Conservation (phyloP, 2,797 vertebrate species). For the Pelobates cultripes region DNA sequence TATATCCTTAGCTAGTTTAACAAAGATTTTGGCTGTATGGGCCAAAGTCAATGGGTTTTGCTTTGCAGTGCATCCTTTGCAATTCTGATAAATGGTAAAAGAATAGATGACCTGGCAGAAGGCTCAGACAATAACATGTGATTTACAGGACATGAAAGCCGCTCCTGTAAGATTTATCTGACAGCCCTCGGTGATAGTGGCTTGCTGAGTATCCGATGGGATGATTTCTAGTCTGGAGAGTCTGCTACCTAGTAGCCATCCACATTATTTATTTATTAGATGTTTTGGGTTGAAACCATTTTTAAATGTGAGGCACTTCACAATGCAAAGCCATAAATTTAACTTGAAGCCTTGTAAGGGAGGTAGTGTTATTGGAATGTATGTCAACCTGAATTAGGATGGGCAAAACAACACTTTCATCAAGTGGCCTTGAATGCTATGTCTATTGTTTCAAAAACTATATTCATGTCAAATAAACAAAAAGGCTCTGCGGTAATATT, state of each 20-base stretch:
- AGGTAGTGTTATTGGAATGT: conserved; percentile 83
- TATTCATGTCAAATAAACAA: conserved; percentile 82
- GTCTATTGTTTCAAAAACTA: conserved; percentile 77
- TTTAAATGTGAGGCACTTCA: conserved; percentile 81
- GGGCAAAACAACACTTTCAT: conserved; percentile 79
- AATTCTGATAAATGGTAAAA: conserved; percentile 95
- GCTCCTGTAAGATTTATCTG: conserved; percentile 95
- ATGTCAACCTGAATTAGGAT: conserved; percentile 83
- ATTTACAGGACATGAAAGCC: conserved; percentile 96
- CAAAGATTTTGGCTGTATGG: conserved; percentile 64
- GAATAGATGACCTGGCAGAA: conserved; percentile 97
- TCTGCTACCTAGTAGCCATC: conserved; percentile 81
- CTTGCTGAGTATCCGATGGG: conserved; percentile 89
- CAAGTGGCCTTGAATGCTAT: conserved; percentile 74
- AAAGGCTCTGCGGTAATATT: conserved; percentile 67
- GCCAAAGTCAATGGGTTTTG: conserved; percentile 65
- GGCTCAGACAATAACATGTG: conserved; percentile 95
- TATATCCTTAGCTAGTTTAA: conserved; percentile 61
- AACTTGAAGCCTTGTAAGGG: conserved; percentile 80
- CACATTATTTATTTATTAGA: conserved; percentile 97
- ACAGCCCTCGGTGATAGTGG: conserved; percentile 83
- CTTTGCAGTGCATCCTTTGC: conserved; percentile 76
- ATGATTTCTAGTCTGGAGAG: conserved; percentile 91
- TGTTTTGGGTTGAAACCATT: conserved; percentile 89
- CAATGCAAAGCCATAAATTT: conserved; percentile 81